Percentiles rank a stretch among this genome's conserved stretches.
Conservation (phyloP, 2,113 vertebrate genomes). For the Pyrgilauda ruficollis region DNA sequence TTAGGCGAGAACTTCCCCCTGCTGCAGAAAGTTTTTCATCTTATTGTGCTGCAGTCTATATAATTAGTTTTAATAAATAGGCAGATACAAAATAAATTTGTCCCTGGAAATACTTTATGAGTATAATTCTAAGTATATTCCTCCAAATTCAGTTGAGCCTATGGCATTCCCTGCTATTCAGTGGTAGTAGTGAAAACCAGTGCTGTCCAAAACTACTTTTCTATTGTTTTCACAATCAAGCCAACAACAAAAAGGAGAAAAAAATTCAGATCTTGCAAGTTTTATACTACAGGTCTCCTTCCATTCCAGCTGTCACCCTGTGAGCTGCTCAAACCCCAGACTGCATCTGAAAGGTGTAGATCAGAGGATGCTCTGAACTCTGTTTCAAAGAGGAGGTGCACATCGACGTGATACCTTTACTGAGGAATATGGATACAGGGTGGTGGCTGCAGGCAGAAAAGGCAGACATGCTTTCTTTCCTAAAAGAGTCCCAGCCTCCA, state of each 20-base stretch:
- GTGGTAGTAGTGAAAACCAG: neutral
- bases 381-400: neutral
- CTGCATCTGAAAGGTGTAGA: neutral
- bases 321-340: neutral
- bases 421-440: neutral
- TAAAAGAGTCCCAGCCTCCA: neutral
- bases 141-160: neutral
- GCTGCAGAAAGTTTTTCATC: neutral
- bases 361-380: neutral
- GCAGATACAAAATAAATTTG: neutral
- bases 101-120: neutral
- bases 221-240: neutral
- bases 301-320: neutral
- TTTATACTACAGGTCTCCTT: neutral
- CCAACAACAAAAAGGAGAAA: neutral
- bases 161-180: neutral
- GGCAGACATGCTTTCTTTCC: neutral
- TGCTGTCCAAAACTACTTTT: neutral
- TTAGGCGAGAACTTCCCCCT: neutral
- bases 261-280: neutral
- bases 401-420: fast-evolving
- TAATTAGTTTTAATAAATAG: neutral
- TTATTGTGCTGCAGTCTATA: neutral
- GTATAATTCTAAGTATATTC: neutral
- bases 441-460: neutral